phyloP scores from a whole-genome alignment of 2,797 vertebrate genomes.

The Gymnothorax reevesii region DNA sequence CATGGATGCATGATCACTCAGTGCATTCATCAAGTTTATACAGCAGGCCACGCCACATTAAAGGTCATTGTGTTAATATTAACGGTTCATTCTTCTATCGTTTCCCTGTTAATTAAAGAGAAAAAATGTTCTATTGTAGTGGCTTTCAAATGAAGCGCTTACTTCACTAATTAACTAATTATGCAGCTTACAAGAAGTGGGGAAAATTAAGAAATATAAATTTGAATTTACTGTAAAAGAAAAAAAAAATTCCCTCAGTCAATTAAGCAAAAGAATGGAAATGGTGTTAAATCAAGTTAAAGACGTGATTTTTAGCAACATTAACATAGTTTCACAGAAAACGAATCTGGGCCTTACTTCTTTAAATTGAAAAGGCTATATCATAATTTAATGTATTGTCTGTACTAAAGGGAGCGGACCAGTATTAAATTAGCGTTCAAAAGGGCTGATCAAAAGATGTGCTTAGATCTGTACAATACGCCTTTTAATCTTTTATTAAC shows the following conservation, averaged over 20 bases:
- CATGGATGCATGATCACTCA: neutral
- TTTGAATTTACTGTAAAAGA: neutral
- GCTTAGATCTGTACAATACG: neutral
- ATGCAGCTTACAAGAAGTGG: neutral
- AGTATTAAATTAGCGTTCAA: neutral
- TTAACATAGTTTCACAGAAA: neutral
- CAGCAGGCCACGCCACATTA: neutral
- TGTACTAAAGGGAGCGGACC: neutral
- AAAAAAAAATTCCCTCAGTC: no score
- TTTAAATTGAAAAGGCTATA: neutral
- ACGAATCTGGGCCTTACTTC: neutral
- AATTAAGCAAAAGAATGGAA: no score
- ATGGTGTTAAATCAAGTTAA: neutral
- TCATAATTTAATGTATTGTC: neutral
- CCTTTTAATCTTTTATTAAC: slow-evolving; percentile 3
- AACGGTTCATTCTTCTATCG: neutral
- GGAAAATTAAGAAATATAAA: neutral
- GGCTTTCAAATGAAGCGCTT: neutral
- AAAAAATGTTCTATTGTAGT: neutral
- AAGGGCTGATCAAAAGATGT: neutral
- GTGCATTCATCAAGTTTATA: neutral
- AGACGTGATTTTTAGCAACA: neutral
- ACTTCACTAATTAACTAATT: neutral
- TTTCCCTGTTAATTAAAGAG: neutral
- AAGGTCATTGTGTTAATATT: neutral